Conservation (phyloP, 2,113 vertebrate genomes). For the Saccopteryx leptura region DNA sequence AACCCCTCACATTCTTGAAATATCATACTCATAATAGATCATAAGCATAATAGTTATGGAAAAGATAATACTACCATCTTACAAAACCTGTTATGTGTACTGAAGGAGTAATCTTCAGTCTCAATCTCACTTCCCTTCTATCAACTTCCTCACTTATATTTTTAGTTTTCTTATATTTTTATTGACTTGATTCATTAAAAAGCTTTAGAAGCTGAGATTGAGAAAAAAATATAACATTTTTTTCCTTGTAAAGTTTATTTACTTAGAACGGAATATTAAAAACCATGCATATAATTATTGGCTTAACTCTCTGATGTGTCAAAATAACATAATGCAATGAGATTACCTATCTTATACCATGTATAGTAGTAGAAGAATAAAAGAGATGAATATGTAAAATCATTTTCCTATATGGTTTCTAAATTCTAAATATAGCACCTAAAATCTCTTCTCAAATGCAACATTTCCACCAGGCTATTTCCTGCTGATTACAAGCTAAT, state of each 20-base stretch:
- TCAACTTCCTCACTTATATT: background rate
- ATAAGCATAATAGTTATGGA: background rate
- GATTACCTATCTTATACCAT: background rate
- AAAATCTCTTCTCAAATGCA: background rate
- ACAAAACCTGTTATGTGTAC: background rate
- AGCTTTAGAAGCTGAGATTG: background rate
- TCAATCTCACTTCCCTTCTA: background rate
- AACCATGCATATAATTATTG: background rate
- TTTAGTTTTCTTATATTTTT: background rate
- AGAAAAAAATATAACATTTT: background rate
- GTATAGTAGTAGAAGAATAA: background rate
- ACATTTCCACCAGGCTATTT: background rate
- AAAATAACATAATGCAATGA: background rate
- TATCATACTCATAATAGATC: background rate
- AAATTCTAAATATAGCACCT: background rate
- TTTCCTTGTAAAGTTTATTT: background rate
- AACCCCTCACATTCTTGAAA: background rate
- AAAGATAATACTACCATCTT: background rate
- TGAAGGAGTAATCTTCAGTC: background rate
- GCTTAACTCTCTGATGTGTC: background rate
- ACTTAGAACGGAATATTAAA: slow-evolving; percentile 6
- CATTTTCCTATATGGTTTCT: background rate
- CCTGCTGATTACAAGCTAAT: too few relatives aligned
- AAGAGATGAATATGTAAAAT: background rate
- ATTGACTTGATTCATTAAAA: background rate